Evolutionary conservation across 2,113 vertebrate species (phyloP), one percentile per base, ranked within the genome.

Genomic region (human): DNA sequence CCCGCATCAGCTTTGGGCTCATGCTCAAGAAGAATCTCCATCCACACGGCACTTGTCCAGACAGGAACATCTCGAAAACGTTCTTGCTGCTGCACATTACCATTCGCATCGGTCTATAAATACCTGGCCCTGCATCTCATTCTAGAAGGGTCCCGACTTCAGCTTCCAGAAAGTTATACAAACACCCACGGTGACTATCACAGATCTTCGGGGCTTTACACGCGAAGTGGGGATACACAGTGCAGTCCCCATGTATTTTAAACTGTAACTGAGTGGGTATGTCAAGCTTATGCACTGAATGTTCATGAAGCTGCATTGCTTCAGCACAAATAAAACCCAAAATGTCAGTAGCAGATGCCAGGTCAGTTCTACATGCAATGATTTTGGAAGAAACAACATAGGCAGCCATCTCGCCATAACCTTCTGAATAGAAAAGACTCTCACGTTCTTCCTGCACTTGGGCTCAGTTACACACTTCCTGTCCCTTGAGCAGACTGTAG

Each of bases 261-360:
- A 59, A 70, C 35, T 35, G 16, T 32, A 64, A 70, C 2, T n/a
- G 57, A 81, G 32, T 84, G 45, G 82, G 86, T 73, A 81, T 43
- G 75, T 90, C 76, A 57, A 40, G 66, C 48, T 22, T 25, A 52
- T 3, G 38, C 12, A 17, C 7, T 93, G 70, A 75, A 93, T 94
- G 84, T 83, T 95, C 76, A 88, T 55, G 52, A 93, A 22, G 72
- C 30, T 52, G 38, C 17, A 59, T 40, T 45, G n/a, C 57, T 94
- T 93, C 38, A 75, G 79, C 79, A 68, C 72, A 85, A 91, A 68
- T 78, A 79, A 93, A 94, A 88, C 35, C 20, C 78, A 57, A 55
- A 64, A 87, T 45, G 55, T 82, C 72, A 93, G 94, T 45, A 66
- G 50, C 38, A 18, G 27, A 75, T 57, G 45, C 89, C 89, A 89